A percentile compares a stretch with the other conserved stretches of the same genome.
Evolutionary conservation across 2,888 invertebrate genomes (phyloP).

Genomic region (Dryobotodes eremita): DNA sequence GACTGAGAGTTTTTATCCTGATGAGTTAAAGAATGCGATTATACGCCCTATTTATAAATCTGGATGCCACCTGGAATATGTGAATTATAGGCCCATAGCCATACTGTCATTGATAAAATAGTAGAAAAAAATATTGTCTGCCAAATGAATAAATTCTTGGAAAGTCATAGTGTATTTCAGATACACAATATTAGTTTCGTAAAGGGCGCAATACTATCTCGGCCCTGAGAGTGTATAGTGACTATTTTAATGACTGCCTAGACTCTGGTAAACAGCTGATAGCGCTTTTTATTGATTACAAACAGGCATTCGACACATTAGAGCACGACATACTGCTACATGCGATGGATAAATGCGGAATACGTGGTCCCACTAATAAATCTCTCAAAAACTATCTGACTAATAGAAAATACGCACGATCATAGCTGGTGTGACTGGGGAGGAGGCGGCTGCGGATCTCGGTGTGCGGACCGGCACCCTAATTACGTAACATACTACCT

Average conservation of each 20-base stretch:
- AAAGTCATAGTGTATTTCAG: constrained; percentile 2
- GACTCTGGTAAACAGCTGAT: background rate
- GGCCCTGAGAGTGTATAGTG: background rate
- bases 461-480: too few species aligned
- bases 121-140: constrained; percentile 6
- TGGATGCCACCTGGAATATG: constrained; percentile 10
- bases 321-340: constrained; percentile 12
- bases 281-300: background rate
- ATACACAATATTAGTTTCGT: constrained; percentile 12
- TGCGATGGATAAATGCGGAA: constrained; percentile 30
- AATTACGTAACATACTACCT: too few species aligned
- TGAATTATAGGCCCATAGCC: constrained; percentile 18
- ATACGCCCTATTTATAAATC: constrained; percentile 24
- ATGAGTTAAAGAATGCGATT: constrained; percentile 6
- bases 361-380: constrained; percentile 10
- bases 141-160: constrained; percentile 4
- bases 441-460: background rate
- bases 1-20: background rate
- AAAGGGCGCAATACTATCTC: background rate
- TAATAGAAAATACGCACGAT: constrained; percentile 15
- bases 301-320: constrained; percentile 25
- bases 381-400: constrained; percentile 20
- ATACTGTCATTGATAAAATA: constrained; percentile 22
- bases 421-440: background rate
- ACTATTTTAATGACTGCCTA: constrained; percentile 8